A percentile compares a stretch with the other conserved stretches of the same genome.
phyloP scores from a whole-genome alignment of 1,140 invertebrate species.

The Caenorhabditis latens region DNA sequence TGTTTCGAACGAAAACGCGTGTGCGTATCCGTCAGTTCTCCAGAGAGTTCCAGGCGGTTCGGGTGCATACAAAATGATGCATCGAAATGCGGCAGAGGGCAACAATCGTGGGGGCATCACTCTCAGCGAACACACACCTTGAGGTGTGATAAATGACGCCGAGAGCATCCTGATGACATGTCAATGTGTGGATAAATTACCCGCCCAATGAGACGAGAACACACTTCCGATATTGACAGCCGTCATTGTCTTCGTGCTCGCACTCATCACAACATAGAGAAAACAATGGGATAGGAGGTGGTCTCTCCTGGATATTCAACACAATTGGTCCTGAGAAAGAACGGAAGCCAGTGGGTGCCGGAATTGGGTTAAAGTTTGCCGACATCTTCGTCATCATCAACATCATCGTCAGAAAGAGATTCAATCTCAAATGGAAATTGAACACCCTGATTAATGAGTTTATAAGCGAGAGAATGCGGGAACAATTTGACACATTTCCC shows the following conservation, averaged over 20 bases:
- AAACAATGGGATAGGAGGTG: background rate
- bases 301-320: background rate
- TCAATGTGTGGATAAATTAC: conserved; percentile 53
- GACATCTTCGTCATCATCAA: background rate
- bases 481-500: conserved; percentile 24
- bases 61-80: conserved; percentile 47
- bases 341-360: background rate
- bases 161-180: background rate
- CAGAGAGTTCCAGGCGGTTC: background rate
- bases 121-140: background rate
- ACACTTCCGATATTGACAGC: conserved; percentile 53
- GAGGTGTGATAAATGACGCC: conserved; percentile 12
- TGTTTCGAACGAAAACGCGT: background rate
- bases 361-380: conserved; percentile 45
- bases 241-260: background rate
- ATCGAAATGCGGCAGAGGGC: conserved; percentile 17
- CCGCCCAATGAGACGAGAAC: background rate
- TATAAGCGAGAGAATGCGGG: conserved; percentile 1
- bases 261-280: conserved; percentile 12
- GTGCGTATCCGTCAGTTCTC: conserved; percentile 21
- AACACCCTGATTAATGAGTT: conserved; percentile 55
- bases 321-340: conserved; percentile 30
- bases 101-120: background rate
- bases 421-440: conserved; percentile 51
- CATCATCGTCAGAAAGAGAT: background rate